Base-by-base conservation (phyloP, 2,888 invertebrate genomes). In the Acanthosoma haemorrhoidale region DNA sequence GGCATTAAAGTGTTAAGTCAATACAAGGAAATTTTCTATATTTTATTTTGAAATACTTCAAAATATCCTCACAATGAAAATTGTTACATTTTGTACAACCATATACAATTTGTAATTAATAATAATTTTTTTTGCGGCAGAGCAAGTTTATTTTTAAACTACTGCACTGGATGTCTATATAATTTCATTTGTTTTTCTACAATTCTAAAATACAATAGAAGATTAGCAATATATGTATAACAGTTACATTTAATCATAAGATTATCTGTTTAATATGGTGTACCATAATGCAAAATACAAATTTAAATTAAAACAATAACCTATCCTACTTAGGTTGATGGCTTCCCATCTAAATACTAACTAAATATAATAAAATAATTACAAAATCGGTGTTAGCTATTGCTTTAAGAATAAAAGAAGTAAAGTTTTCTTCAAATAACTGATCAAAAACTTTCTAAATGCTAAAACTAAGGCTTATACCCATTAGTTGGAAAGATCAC, bases 41-140 rank as follows among this genome's bases (percentile, higher is more conserved):
- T 72, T 73, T 70, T 72, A 70, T 69, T 75, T 75, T 73, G 74
- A 75, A 75, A 74, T 74, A 75, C 74, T 73, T 75, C 75, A 75
- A 75, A 75, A 75, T 76, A 75, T 75, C 74, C 72, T 75, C 75
- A 76, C 76, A 75, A 75, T 75, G 74, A 74, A 80, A 80, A 81
- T 80, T 80, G 80, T 81, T 81, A 81, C 81, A 81, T 75, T 81
- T 81, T 81, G 81, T 81, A 81, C 80, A 81, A 80, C 80, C 80
- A 81, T 80, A 81, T 81, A 81, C 80, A 81, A 75, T 74, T 72
- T 73, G 71, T 74, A 73, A 71, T 67, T 39, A 34, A 63, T 63
- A 63, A 34, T 16, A 70, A 70, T 73, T 73, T 73, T 72, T 69
- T 69, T 66, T 73, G 71, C 73, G 73, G 72, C 74, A 74, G 73